Evolutionary conservation across 1,140 invertebrate genomes (phyloP), one percentile per base, ranked within the genome.

Genomic region (Penaeus vannamei): DNA sequence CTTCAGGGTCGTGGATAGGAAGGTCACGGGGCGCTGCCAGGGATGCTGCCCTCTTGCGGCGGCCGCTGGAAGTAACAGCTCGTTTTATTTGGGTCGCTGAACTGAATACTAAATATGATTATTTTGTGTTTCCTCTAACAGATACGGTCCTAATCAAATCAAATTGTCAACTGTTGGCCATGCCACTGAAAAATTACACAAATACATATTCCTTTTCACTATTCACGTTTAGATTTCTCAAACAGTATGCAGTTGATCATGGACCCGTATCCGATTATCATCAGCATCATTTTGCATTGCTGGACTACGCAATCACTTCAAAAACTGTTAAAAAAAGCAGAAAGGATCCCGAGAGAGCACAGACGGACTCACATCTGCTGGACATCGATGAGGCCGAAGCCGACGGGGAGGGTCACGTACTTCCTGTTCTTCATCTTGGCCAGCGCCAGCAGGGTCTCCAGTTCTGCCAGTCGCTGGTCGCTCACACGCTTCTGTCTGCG

Each of bases 401-500:
- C 94, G 46, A 95, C 92, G 2, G 94, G 94, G 36, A 94, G 93
- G 0, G 93, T 94, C 29, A 94, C 93, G 20, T 89, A 90, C 26
- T 94, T 88, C 90, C 93, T 93, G 23, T 94, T 94, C 88, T 93
- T 93, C 92, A 95, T 92, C 89, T 93, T 94, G 14, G 90, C 88
- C 72, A 96, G 92, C 2, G 93, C 95, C 83, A 95, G 61, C 17
- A 95, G 91, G 26, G 95, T 95, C 91, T 96, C 95, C 90, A 95
- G 92, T 92, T 95, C 95, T 60, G 95, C 95, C 60, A 96, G 91
- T 83, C 95, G 93, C 92, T 95, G 95, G 92, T 96, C 95, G n/a
- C 95, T 95, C 23, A 95, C 94, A 62, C 95, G 92, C 92, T 95
- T 95, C 62, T 94, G 93, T 90, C 95, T 94, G 92, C 91, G 53